Conservation (phyloP, 1,140 invertebrate genomes). For the Eufriesea mexicana region DNA sequence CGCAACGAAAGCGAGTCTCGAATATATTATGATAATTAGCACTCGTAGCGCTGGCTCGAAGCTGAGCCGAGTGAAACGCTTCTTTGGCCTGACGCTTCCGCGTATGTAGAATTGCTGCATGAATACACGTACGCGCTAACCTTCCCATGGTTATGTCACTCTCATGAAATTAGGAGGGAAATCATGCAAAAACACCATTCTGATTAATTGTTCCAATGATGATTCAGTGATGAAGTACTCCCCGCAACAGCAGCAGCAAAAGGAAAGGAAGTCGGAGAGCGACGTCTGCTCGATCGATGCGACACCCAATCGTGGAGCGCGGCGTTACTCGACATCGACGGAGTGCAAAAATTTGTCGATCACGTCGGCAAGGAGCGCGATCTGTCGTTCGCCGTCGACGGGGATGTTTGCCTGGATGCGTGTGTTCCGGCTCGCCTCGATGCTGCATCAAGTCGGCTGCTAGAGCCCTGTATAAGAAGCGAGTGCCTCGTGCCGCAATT, state of each 20-base stretch:
- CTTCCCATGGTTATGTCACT: slow-evolving; percentile 12
- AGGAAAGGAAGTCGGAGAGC: slow-evolving; percentile 79
- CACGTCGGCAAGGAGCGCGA: slow-evolving; percentile 59
- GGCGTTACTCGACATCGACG: slow-evolving; percentile 36
- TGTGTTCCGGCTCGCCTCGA: slow-evolving; percentile 78
- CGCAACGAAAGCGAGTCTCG: neutral
- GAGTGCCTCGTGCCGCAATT: slow-evolving; percentile 3
- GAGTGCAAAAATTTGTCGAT: slow-evolving; percentile 56
- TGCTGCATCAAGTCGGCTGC: slow-evolving; percentile 78
- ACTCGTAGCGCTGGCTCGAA: neutral
- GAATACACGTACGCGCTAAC: neutral
- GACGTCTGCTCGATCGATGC: slow-evolving; percentile 73
- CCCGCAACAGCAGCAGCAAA: slow-evolving; percentile 78
- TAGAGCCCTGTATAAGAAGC: slow-evolving; percentile 57
- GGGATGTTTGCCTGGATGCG: slow-evolving; percentile 81
- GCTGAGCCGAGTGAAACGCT: neutral
- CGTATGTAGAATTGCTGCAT: neutral
- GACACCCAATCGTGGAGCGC: slow-evolving; percentile 63
- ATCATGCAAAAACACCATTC: neutral
- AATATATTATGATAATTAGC: neutral
- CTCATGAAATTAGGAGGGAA: neutral
- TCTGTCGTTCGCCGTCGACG: slow-evolving; percentile 66
- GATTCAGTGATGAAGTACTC: slow-evolving; percentile 78
- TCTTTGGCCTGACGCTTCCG: neutral
- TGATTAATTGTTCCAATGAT: slow-evolving; percentile 31